These are phyloP conservation scores for Nasonia longicornis DNA, from an alignment of 1,140 invertebrate species.

Conservation along the genomic window DNA sequence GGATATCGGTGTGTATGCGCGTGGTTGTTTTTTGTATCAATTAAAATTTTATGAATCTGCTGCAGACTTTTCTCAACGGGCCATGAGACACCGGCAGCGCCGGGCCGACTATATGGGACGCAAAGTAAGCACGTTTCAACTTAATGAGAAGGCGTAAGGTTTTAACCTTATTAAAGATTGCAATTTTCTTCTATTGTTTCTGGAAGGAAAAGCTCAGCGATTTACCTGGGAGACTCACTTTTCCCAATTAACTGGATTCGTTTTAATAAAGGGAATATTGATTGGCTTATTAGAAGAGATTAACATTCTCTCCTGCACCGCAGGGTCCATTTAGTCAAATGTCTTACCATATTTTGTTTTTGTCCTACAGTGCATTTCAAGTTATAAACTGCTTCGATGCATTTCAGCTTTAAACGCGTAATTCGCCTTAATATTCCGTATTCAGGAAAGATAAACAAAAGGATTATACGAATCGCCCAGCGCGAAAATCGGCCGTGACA, in stretches of 20 bases:
- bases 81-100: neutral
- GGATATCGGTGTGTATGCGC: neutral
- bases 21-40: conserved; percentile 16
- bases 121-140: conserved; percentile 25
- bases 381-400: too few species aligned
- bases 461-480: too few species aligned
- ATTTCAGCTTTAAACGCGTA: too few species aligned
- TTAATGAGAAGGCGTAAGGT: conserved; percentile 35
- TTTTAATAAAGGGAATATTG: neutral
- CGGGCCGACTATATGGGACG: neutral
- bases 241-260: neutral
- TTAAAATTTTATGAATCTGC: conserved; percentile 23
- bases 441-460: too few species aligned
- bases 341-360: too few species aligned
- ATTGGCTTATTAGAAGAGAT: too few species aligned
- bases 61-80: neutral
- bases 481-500: neutral
- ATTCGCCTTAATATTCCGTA: too few species aligned
- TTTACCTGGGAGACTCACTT: conserved; percentile 6
- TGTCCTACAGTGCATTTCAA: too few species aligned
- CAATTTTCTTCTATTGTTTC: conserved; percentile 24
- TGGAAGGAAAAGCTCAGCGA: conserved; percentile 12
- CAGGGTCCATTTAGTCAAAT: too few species aligned
- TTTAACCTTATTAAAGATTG: conserved; percentile 37
- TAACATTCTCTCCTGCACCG: too few species aligned